A percentile compares a stretch with the other conserved stretches of the same genome.
Evolutionary conservation across 2,888 invertebrate species (phyloP).

Genomic region (Theretra japonica): DNA sequence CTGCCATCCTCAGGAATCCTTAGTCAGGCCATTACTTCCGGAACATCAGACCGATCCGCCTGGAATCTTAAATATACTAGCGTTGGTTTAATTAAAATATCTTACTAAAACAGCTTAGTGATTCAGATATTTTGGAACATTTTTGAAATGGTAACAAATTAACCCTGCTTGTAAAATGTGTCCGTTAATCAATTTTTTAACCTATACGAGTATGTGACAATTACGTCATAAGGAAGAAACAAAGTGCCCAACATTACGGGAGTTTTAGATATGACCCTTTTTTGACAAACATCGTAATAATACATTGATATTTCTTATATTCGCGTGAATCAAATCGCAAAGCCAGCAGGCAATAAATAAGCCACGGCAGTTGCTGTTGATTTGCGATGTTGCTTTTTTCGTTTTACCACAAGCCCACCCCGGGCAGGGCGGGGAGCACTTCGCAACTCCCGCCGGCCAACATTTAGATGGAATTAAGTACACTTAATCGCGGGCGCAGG

Average conservation of each 20-base stretch:
- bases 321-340: not conserved
- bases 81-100: too few species aligned
- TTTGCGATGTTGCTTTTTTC: slow-evolving; percentile 17
- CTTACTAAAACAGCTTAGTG: too few species aligned
- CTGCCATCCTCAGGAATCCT: slow-evolving; percentile 7
- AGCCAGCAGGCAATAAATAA: not conserved
- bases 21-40: not conserved
- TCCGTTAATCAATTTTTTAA: too few species aligned
- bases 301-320: not conserved
- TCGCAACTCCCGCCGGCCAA: slow-evolving; percentile 61
- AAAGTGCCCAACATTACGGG: too few species aligned
- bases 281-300: too few species aligned
- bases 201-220: too few species aligned
- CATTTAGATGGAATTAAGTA: slow-evolving; percentile 80
- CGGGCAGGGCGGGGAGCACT: not conserved
- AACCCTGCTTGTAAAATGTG: too few species aligned
- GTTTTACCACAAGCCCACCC: not conserved
- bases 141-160: too few species aligned
- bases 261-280: too few species aligned
- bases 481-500: slow-evolving; percentile 76
- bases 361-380: not conserved
- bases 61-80: not conserved
- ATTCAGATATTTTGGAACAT: too few species aligned
- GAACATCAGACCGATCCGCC: not conserved
- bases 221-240: too few species aligned